A percentile compares a stretch with the other conserved stretches of the same genome.
Conservation (phyloP, 2,113 vertebrate species). For the Patagioenas fasciata region DNA sequence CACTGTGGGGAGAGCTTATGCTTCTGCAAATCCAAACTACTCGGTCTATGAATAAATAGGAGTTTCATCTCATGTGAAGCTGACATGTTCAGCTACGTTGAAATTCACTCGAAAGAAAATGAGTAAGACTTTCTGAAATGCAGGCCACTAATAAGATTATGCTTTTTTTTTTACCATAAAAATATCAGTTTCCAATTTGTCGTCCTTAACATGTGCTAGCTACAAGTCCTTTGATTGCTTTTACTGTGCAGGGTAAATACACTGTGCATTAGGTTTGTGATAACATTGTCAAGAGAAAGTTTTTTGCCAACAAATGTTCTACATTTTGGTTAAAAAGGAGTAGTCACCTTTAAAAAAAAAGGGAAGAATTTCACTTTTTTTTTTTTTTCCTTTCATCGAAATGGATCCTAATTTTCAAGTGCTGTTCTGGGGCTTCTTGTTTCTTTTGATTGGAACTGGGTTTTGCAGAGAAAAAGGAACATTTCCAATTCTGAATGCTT, state of each 20-base stretch:
- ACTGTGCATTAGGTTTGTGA: neutral
- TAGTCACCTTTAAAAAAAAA: neutral
- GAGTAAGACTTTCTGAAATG: neutral
- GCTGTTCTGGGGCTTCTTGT: neutral
- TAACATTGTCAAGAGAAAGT: neutral
- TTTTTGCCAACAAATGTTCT: neutral
- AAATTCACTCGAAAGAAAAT: neutral
- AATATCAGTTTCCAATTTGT: neutral
- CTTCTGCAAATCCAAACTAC: neutral
- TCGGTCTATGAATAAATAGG: neutral
- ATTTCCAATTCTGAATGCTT: neutral
- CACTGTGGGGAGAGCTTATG: rapidly evolving
- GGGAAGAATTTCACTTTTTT: neutral
- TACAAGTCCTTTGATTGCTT: neutral
- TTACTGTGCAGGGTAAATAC: neutral
- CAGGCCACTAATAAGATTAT: neutral
- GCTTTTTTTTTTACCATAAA: neutral
- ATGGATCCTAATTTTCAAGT: neutral
- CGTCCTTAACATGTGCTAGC: neutral
- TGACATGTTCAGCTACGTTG: neutral
- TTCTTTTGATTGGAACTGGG: neutral
- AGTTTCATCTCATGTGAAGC: neutral
- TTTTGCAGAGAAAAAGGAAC: neutral
- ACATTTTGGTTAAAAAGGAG: neutral
- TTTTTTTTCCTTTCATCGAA: neutral